These are phyloP conservation scores for Leucophenga montana DNA, from an alignment of 2,888 invertebrate species.

Conservation along the genomic window DNA sequence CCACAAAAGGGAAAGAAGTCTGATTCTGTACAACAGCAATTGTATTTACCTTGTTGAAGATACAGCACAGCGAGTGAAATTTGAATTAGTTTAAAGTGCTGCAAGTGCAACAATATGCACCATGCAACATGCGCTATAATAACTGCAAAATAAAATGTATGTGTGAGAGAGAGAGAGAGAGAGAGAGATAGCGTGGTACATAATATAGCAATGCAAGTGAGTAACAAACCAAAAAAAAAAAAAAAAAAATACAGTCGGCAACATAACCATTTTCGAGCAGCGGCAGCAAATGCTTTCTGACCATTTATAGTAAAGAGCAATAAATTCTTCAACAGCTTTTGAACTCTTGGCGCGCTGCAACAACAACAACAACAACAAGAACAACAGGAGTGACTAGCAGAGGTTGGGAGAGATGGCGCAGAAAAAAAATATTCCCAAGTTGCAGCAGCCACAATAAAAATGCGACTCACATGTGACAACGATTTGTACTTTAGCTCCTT, in stretches of 20 bases:
- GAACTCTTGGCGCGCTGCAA: constrained; percentile 35
- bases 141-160: neutral
- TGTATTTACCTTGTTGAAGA: too few relatives aligned
- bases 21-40: too few relatives aligned
- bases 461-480: constrained; percentile 73
- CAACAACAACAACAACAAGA: neutral
- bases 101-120: constrained; percentile 25
- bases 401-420: neutral
- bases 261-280: constrained; percentile 24
- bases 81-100: constrained; percentile 32
- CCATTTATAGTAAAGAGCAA: constrained; percentile 59
- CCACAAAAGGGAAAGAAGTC: too few relatives aligned
- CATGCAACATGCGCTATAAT: constrained; percentile 2
- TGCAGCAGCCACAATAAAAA: constrained; percentile 65
- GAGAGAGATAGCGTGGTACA: neutral
- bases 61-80: neutral
- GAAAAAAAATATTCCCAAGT: constrained; percentile 14
- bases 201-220: neutral
- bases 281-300: constrained; percentile 37
- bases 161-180: too few relatives aligned
- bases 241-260: neutral
- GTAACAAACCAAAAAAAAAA: neutral
- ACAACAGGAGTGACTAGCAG: too few relatives aligned
- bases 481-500: constrained; percentile 72
- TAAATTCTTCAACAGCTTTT: constrained; percentile 53